Percentiles rank a stretch among this genome's conserved stretches.
phyloP scores from a whole-genome alignment of 2,797 vertebrate species.

The Pygocentrus nattereri region DNA sequence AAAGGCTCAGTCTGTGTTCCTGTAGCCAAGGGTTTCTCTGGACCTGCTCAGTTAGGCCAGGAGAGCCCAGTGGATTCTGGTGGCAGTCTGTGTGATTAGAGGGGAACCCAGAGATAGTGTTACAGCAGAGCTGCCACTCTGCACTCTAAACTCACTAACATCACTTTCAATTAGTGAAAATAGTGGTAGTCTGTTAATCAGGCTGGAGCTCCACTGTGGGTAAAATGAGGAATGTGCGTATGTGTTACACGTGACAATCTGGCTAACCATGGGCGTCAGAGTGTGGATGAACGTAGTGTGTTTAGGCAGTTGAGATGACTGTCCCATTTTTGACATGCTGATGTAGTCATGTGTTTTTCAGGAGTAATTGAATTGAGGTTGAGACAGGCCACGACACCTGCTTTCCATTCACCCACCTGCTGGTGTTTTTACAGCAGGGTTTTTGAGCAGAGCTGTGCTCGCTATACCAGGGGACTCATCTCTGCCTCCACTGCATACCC shows the following conservation, averaged over 20 bases:
- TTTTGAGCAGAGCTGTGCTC: conserved; percentile 54
- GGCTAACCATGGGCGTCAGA: not conserved
- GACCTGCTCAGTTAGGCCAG: conserved; percentile 65
- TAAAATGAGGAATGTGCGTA: not conserved
- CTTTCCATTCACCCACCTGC: conserved; percentile 84
- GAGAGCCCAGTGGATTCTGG: conserved; percentile 70
- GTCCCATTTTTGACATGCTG: conserved; percentile 76
- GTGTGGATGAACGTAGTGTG: conserved; percentile 62
- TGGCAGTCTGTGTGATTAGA: conserved; percentile 74
- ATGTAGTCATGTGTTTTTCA: conserved; percentile 85
- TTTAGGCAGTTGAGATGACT: conserved; percentile 66
- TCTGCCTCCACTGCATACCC: not conserved
- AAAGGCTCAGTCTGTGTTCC: conserved; percentile 61
- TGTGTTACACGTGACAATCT: not conserved
- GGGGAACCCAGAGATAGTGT: conserved; percentile 78
- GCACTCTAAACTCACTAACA: conserved; percentile 75
- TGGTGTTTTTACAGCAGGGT: conserved; percentile 77
- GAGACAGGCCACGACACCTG: conserved; percentile 70
- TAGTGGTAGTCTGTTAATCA: conserved; percentile 57
- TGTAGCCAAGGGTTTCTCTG: conserved; percentile 54
- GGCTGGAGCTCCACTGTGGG: not conserved
- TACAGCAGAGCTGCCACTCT: conserved; percentile 74
- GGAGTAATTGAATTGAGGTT: conserved; percentile 80
- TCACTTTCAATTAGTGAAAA: conserved; percentile 77
- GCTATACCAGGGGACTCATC: conserved; percentile 3